Evolutionary conservation across 2,888 invertebrate genomes (phyloP), one percentile per base, ranked within the genome.

Genomic region (Tuta absoluta): DNA sequence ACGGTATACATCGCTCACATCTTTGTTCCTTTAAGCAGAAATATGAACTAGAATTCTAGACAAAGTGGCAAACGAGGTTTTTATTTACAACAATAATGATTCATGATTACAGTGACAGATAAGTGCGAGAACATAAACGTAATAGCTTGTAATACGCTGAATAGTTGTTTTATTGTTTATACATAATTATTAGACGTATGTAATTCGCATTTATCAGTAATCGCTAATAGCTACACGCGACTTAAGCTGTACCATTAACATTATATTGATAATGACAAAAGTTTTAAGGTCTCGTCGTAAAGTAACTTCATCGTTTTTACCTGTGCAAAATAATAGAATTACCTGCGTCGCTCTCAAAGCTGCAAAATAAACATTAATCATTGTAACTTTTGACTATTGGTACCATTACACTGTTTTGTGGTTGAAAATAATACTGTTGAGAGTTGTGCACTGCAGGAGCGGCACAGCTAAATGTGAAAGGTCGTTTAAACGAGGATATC

Each of bases 11-110:
- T 49, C 58, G 65, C 49, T 65, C 60, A 63, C 56, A 65, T 65
- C 69, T 69, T 71, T 70, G 66, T 72, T 69, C 68, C 70, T 71
- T 62, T 21, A 60, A 48, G 28, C 48, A 66, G 67, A 68, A 53
- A 72, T 8, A 45, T 11, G n/a, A 45, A 4, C 23, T 10, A 53
- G 10, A 23, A 64, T 41, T 65, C 66, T 68, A 69, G 68, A 66
- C 66, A 65, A 63, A 24, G 53, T 49, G 64, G 45, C 45, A 28
- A 14, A 17, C 28, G 33, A n/a, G 33, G 53, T 49, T 56, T 62
- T 62, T 62, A 56, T 57, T 65, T 59, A 58, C 65, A 62, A 57
- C 45, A 58, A 53, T 28, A 53, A 24, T 49, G 19, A 49, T 21
- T 49, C 19, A 49, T 21, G 49, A 49, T 49, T 45, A 11, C n/a